Evolutionary conservation across 2,797 vertebrate species (phyloP), one percentile per base, ranked within the genome.

Genomic region (Parauchenoglanis ngamensis): DNA sequence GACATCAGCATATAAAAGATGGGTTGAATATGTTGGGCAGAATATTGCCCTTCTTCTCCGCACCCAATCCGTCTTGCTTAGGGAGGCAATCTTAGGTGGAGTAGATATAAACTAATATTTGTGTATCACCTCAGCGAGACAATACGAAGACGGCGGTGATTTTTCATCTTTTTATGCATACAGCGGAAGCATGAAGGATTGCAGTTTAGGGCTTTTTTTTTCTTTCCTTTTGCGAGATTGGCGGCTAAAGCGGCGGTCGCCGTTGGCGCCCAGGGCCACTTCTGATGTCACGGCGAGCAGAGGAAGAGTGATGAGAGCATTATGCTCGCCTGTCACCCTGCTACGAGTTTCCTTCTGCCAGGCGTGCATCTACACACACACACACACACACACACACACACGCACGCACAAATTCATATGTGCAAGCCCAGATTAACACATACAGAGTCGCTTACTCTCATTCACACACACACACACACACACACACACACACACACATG

Each of bases 81-180:
- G 96, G 94, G 96, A 97, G 94, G 97, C 97, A 97, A 97, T 97
- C 97, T 97, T 95, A 97, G 97, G 96, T 95, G 96, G 96, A 94
- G 95, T 96, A 96, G 97, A 98, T 98, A 98, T 98, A 98, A 98
- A 98, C 98, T 98, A 98, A 98, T 99, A 99, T 99, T 98, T 97
- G 95, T 97, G 97, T 98, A 97, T 98, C 97, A 98, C 97, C 97
- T 97, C 96, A 97, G 97, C 97, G 97, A 98, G 97, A 98, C 98
- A 98, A 97, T 97, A 97, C 97, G 96, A 97, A 98, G 97, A 97
- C 98, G 98, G 95, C 97, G 97, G 97, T 95, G 95, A 98, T 98
- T 97, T 98, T 98, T 98, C 98, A 99, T 98, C 97, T 98, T 96
- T 97, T 98, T 98, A 99, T 98, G 97, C 97, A 97, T 98, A 97